Evolutionary conservation across 2,888 invertebrate genomes (phyloP).

Genomic region (Clitarchus hookeri): DNA sequence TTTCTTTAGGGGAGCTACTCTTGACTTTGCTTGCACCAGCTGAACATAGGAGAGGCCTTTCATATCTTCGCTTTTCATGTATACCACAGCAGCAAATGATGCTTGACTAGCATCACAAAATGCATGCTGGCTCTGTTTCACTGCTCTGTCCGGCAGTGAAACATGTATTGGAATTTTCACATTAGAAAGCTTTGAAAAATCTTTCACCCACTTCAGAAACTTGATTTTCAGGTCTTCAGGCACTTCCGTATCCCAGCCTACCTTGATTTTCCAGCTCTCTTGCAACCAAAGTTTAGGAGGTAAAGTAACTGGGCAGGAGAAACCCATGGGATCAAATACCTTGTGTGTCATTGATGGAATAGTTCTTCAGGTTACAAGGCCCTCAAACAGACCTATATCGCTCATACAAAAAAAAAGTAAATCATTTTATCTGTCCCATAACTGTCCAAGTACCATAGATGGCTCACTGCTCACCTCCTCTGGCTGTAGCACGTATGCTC

Average conservation of each 20-base stretch:
- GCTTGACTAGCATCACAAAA: no score
- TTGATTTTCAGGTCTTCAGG: not conserved
- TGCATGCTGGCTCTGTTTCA: not conserved
- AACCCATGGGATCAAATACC: constrained; percentile 4
- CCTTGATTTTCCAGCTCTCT: not conserved
- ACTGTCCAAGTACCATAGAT: not conserved
- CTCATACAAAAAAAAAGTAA: no score
- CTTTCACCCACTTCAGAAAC: not conserved
- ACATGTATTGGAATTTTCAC: not conserved
- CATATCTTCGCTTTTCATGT: not conserved
- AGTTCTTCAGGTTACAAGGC: no score
- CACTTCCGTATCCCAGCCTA: constrained; percentile 2
- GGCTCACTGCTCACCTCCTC: not conserved
- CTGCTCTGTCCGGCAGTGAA: no score
- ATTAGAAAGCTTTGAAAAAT: not conserved
- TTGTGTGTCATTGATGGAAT: no score
- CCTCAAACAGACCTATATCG: no score
- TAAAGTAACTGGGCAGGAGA: not conserved
- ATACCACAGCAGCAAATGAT: no score
- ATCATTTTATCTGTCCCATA: no score
- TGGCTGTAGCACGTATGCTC: not conserved
- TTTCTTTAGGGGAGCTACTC: constrained; percentile 41
- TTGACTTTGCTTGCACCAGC: constrained; percentile 39
- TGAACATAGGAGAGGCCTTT: constrained; percentile 18
- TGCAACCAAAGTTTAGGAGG: not conserved